phyloP scores from a whole-genome alignment of 1,140 invertebrate species.

The Bilobella aurantiaca region DNA sequence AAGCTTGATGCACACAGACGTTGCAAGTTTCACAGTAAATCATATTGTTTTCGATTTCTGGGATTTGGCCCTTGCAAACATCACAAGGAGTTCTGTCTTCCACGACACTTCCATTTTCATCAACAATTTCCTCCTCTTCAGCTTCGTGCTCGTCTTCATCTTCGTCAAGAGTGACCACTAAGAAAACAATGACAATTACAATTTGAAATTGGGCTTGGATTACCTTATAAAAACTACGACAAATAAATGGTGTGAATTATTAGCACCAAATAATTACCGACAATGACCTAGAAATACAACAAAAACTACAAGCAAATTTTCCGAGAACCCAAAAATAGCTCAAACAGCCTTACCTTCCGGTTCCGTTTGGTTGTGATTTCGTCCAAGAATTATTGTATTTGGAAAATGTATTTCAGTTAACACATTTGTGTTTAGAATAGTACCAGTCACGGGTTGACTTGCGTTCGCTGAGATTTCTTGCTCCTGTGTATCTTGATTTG shows the following conservation, averaged over 20 bases:
- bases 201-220: background rate
- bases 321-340: too few species aligned
- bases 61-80: background rate
- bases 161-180: background rate
- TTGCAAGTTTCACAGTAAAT: constrained; percentile 8
- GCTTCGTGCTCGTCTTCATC: background rate
- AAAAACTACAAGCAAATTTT: too few species aligned
- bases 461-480: too few species aligned
- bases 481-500: too few species aligned
- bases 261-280: background rate
- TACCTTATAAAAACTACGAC: background rate
- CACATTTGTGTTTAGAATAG: too few species aligned
- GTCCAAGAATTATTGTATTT: too few species aligned
- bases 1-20: constrained; percentile 9
- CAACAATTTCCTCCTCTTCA: background rate
- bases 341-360: too few species aligned
- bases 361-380: too few species aligned
- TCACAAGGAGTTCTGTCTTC: background rate
- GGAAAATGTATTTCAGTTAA: too few species aligned
- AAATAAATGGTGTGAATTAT: background rate
- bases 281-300: too few species aligned
- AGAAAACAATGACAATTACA: background rate
- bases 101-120: background rate
- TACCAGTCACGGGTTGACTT: too few species aligned
- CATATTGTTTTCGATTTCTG: constrained; percentile 8